Conservation (phyloP, 2,797 vertebrate genomes). For the Coranthus polyacanthus region DNA sequence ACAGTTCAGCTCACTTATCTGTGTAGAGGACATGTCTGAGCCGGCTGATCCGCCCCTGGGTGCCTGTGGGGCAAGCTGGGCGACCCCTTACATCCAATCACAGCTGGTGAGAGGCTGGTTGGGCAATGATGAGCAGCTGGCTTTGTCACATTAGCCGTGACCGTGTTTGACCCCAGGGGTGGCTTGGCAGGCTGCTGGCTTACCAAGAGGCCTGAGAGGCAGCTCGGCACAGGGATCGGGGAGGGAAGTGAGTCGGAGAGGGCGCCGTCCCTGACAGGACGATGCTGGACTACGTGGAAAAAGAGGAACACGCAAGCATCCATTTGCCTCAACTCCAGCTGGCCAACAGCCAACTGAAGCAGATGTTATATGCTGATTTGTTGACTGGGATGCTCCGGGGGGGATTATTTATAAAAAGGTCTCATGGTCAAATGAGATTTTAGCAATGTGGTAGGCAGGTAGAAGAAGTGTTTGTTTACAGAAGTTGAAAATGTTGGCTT, state of each 20-base stretch:
- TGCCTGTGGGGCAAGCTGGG: conserved; percentile 31
- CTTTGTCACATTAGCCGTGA: conserved; percentile 73
- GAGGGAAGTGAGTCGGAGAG: conserved; percentile 60
- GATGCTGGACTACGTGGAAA: conserved; percentile 39
- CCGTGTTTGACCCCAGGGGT: conserved; percentile 61
- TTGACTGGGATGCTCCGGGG: conserved; percentile 30
- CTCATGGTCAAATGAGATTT: conserved; percentile 55
- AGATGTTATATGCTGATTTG: conserved; percentile 70
- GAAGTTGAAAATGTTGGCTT: conserved; percentile 22
- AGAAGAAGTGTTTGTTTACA: conserved; percentile 45
- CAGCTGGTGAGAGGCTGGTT: conserved; percentile 68
- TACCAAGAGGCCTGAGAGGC: conserved; percentile 33
- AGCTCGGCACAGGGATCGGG: conserved; percentile 5
- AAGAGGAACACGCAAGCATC: conserved; percentile 2
- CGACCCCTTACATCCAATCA: conserved; percentile 72
- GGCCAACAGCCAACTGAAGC: conserved; percentile 51
- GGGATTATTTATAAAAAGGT: conserved; percentile 49
- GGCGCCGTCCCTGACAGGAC: conserved; percentile 24
- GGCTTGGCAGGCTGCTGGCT: conserved; percentile 49
- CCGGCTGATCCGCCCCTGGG: conserved; percentile 28
- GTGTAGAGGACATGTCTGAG: conserved; percentile 55
- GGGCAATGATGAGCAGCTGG: conserved; percentile 72
- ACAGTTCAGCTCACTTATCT: conserved; percentile 50
- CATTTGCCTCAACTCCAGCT: conserved; percentile 7
- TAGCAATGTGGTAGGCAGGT: conserved; percentile 31